Percentiles rank a stretch among this genome's conserved stretches.
Conservation (phyloP, 2,797 vertebrate species). For the Buceros bicornis region DNA sequence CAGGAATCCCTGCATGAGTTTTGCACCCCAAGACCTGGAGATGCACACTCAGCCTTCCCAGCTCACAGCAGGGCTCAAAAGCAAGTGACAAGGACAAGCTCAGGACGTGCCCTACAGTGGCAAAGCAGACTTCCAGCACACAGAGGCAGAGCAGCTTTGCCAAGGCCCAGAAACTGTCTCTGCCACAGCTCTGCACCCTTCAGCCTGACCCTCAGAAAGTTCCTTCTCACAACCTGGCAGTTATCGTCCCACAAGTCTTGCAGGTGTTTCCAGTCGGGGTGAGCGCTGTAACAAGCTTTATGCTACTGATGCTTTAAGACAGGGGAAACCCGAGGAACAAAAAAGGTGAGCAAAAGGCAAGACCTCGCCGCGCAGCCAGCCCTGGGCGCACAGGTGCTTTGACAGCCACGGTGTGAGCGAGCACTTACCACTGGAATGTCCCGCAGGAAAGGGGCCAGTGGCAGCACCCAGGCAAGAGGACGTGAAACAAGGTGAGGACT, state of each 20-base stretch:
- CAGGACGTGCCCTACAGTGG: neutral
- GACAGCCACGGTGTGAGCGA: rapidly evolving
- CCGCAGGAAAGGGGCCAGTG: neutral
- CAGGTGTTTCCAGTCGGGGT: neutral
- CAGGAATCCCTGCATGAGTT: neutral
- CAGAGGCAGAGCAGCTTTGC: neutral
- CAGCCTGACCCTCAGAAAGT: neutral
- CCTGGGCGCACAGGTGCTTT: rapidly evolving
- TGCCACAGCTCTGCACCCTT: neutral
- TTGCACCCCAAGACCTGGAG: neutral
- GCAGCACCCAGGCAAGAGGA: neutral
- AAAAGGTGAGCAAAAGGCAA: neutral
- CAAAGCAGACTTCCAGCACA: neutral
- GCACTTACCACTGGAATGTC: neutral
- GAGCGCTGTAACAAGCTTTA: neutral
- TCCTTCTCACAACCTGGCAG: neutral
- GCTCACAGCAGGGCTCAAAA: neutral
- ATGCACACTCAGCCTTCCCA: neutral
- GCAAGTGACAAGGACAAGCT: neutral
- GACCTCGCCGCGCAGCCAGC: rapidly evolving
- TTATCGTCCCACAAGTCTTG: neutral
- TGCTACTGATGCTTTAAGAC: neutral
- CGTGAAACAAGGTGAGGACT: neutral
- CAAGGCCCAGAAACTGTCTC: neutral
- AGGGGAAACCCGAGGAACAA: neutral